Conservation (phyloP, 2,113 vertebrate species). For the Isichthys henryi region DNA sequence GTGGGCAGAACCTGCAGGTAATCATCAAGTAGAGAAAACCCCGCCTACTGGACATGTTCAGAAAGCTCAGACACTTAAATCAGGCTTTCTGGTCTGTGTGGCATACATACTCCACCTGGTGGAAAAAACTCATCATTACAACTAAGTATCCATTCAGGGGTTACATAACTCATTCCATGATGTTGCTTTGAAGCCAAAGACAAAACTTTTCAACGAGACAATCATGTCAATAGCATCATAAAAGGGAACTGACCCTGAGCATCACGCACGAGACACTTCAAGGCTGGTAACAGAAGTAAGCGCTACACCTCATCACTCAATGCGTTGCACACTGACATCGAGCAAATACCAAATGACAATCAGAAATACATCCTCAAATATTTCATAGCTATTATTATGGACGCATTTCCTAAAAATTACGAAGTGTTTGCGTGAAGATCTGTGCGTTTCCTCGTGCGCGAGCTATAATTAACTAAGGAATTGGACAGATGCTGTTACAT, state of each 20-base stretch:
- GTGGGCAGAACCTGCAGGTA: neutral
- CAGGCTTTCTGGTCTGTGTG: neutral
- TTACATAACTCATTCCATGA: constrained; percentile 15
- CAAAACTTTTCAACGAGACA: constrained; percentile 33
- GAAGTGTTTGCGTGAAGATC: neutral
- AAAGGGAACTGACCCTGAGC: neutral
- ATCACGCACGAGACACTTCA: too few species aligned
- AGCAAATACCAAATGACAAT: neutral
- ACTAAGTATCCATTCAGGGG: neutral
- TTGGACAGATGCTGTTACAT: neutral
- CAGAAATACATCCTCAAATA: neutral
- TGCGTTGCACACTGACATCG: neutral
- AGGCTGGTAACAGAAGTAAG: neutral
- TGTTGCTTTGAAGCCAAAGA: constrained; percentile 51
- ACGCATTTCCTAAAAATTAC: neutral
- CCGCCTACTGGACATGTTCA: neutral
- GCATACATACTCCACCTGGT: neutral
- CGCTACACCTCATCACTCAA: neutral
- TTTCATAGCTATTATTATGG: neutral
- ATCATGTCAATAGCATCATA: neutral
- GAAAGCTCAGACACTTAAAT: neutral
- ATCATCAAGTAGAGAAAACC: neutral
- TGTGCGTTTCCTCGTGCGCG: neutral
- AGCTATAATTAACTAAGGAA: neutral
- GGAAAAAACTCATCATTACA: neutral